These are phyloP conservation scores for Alethe castanea DNA, from an alignment of 2,113 vertebrate species.

Conservation along the genomic window DNA sequence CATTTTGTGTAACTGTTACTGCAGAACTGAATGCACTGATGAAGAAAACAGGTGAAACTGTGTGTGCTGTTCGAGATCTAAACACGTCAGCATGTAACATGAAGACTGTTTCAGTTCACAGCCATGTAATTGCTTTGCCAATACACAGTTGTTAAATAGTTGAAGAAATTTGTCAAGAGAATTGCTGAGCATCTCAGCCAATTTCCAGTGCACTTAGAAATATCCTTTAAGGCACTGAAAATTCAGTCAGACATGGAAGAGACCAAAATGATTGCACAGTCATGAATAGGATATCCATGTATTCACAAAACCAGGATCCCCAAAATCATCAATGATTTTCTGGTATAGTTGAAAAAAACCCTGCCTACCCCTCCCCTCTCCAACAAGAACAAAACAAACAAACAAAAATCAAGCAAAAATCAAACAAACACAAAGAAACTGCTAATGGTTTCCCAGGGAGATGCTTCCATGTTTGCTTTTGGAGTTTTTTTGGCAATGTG, in stretches of 20 bases:
- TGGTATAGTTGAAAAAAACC: fast-evolving
- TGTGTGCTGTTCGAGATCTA: not conserved
- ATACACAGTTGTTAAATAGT: slow-evolving; percentile 34
- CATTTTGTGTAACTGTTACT: not conserved
- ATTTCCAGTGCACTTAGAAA: slow-evolving; percentile 32
- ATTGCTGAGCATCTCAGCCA: slow-evolving; percentile 32
- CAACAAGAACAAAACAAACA: not conserved
- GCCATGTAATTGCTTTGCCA: slow-evolving; percentile 48
- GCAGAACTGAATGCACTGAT: not conserved
- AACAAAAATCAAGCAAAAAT: not conserved
- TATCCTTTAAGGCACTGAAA: not conserved
- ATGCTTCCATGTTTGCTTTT: not conserved
- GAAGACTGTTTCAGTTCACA: slow-evolving; percentile 14
- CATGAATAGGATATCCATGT: not conserved
- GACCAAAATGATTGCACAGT: not conserved
- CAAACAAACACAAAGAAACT: not conserved
- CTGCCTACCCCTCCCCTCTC: fast-evolving
- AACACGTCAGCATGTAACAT: slow-evolving; percentile 23
- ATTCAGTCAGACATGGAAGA: not conserved
- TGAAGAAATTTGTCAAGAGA: slow-evolving; percentile 53
- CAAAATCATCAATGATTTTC: not conserved
- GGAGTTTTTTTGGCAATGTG: not conserved
- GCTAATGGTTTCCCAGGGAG: not conserved
- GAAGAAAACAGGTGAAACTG: slow-evolving; percentile 52
- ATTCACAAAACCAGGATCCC: not conserved